Evolutionary conservation across 2,888 invertebrate genomes (phyloP), one percentile per base, ranked within the genome.

Genomic region (Platerodrilus igneus): DNA sequence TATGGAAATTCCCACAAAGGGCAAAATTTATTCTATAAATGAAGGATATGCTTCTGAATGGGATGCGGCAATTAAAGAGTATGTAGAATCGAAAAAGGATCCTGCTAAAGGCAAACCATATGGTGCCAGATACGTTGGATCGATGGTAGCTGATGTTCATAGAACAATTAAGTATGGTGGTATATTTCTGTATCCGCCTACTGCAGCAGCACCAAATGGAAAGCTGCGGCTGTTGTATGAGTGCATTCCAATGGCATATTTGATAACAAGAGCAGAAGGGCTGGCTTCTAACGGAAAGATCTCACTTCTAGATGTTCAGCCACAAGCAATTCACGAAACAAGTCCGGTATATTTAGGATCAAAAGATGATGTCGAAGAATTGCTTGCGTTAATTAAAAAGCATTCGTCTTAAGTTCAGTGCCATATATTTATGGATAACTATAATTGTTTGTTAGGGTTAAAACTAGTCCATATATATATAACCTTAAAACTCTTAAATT

Each of bases 111-210:
- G 88, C 1, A 87, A 91, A 61, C 83, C 93, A 0, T 96, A 94
- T 64, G 92, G 89, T 15, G 93, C 93, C 3, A 77, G 99, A 33
- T 99, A 99, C 70, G 92, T 99, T 9, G 99, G 99, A 3, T 96
- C 96, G 8, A 99, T 99, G 99, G 99, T 99, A 1, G 97, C 99
- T 2, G 99, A 99, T 69, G 96, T 99, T 0, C 99, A 99, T 68
- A 79, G 99, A 52, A 99, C 99, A 0, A 81, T 99, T 51, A 93
- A 96, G 61, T 99, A 99, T 65, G 99, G 99, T 5, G 99, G 99
- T 14, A 95, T 99, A 57, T 99, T 99, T 67, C 81, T 97, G 71
- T 99, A 99, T 65, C 99, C 99, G 0, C 93, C 93, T 3, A 95
- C 95, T 0, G 83, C 78, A 42, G 81, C 86, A 10, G 78, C 90